Conservation (phyloP, 2,888 invertebrate genomes). For the Urechis unicinctus region DNA sequence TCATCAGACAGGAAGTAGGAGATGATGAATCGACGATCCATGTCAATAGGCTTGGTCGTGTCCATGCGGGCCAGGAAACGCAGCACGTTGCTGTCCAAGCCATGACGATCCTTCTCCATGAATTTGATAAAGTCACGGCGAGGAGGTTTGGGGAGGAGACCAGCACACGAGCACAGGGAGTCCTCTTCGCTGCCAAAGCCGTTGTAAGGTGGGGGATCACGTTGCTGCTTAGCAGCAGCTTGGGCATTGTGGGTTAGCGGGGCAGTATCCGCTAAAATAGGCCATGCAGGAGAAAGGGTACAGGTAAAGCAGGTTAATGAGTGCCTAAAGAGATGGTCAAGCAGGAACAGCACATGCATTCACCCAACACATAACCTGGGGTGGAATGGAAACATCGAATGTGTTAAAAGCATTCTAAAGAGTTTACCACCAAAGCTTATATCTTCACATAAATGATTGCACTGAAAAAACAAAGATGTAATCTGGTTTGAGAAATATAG, state of each 20-base stretch:
- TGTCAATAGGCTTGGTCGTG: slow-evolving; percentile 58
- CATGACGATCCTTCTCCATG: slow-evolving; percentile 66
- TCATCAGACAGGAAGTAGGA: slow-evolving; percentile 51
- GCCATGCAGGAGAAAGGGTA: background rate
- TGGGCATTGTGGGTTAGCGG: slow-evolving; percentile 7
- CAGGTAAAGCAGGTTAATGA: background rate
- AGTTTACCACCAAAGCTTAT: no score
- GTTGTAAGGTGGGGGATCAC: slow-evolving; percentile 74
- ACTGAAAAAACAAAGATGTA: no score
- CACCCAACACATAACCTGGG: no score
- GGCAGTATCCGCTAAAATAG: slow-evolving; percentile 13
- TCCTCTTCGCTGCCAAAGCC: slow-evolving; percentile 86
- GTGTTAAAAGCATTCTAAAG: no score
- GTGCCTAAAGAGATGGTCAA: no score
- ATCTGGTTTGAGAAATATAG: no score
- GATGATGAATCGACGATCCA: slow-evolving; percentile 47
- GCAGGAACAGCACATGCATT: no score
- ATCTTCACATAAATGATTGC: no score
- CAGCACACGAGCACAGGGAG: slow-evolving; percentile 78
- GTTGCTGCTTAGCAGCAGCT: background rate
- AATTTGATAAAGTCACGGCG: slow-evolving; percentile 71
- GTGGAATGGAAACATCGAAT: no score
- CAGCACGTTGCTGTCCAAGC: slow-evolving; percentile 69
- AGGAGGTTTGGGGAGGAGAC: slow-evolving; percentile 72
- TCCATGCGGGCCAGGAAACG: slow-evolving; percentile 72